Evolutionary conservation across 2,113 vertebrate species (phyloP).

Genomic region (Pachypanchax playfairii): DNA sequence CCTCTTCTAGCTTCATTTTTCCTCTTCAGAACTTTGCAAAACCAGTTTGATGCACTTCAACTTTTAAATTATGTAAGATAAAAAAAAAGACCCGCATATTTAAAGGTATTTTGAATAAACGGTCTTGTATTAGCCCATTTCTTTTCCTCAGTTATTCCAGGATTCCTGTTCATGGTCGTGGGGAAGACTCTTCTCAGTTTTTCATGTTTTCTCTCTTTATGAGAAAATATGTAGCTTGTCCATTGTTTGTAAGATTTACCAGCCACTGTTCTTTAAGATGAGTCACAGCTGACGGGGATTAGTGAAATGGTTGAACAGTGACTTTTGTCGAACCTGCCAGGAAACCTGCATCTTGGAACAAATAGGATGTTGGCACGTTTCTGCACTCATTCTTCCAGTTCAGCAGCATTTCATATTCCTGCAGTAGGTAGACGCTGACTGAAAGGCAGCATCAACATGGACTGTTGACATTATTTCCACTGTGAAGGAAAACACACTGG

Average conservation of each 20-base stretch:
- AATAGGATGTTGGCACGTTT: conserved; percentile 15
- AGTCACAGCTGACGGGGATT: neutral
- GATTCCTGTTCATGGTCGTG: no score
- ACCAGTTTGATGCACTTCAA: neutral
- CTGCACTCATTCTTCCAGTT: conserved; percentile 45
- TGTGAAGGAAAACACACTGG: neutral
- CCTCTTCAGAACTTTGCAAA: no score
- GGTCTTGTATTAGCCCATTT: no score
- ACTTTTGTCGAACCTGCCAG: conserved; percentile 7
- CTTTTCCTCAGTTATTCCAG: no score
- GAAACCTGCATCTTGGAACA: conserved; percentile 32
- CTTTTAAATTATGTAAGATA: neutral
- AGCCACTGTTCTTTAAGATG: neutral
- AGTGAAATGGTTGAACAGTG: conserved; percentile 2
- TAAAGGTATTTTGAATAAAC: no score
- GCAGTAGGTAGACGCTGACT: conserved; percentile 17
- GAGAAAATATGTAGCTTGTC: conserved; percentile 26
- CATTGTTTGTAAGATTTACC: conserved; percentile 57
- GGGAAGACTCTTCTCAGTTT: no score
- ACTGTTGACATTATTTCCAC: neutral
- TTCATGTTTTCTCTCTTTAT: neutral
- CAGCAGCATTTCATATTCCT: conserved; percentile 64
- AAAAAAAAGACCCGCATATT: neutral
- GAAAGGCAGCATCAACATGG: neutral
- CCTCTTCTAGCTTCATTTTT: no score